Evolutionary conservation across 1,140 invertebrate genomes (phyloP).

Genomic region (Condylostylus longicornis): DNA sequence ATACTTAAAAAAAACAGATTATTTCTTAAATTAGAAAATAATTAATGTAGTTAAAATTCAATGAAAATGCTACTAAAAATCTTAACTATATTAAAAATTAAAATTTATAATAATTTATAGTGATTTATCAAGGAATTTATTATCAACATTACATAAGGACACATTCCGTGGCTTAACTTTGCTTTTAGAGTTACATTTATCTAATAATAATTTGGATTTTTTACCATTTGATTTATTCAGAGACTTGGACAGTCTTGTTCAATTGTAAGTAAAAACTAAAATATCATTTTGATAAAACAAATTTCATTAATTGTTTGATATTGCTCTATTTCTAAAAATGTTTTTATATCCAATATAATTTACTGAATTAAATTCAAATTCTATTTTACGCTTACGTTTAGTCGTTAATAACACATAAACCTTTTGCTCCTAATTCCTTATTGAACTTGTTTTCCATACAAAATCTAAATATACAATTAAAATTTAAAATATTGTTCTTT

Average conservation of each 20-base stretch:
- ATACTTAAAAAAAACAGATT: too few species aligned
- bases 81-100: background rate
- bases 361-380: too few species aligned
- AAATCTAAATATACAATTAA: too few species aligned
- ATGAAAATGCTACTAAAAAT: background rate
- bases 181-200: conserved; percentile 57
- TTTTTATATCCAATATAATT: too few species aligned
- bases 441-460: too few species aligned
- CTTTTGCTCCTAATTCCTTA: too few species aligned
- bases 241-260: conserved; percentile 49
- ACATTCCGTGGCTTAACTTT: conserved; percentile 51
- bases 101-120: conserved; percentile 39
- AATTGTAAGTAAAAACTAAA: conserved; percentile 45
- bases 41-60: background rate
- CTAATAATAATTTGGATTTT: conserved; percentile 62
- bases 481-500: too few species aligned
- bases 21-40: background rate
- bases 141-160: conserved; percentile 56
- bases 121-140: conserved; percentile 55
- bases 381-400: too few species aligned
- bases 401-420: too few species aligned
- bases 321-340: background rate
- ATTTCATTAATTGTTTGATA: conserved; percentile 6
- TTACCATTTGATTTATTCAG: conserved; percentile 57
- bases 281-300: background rate